Evolutionary conservation across 2,888 invertebrate species (phyloP), one percentile per base, ranked within the genome.

Genomic region (Agrilus biguttatus): DNA sequence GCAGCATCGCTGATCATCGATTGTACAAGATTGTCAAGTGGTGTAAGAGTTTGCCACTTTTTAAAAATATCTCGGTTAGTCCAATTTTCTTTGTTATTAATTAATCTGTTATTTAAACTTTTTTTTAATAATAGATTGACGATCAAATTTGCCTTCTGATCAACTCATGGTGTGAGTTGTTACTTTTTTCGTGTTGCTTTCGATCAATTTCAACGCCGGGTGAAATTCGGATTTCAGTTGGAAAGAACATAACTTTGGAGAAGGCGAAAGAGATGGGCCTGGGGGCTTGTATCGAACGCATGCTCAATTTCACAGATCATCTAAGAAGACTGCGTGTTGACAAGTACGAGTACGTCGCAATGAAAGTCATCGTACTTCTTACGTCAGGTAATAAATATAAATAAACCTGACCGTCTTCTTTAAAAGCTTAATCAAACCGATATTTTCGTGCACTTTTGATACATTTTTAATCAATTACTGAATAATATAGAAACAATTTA

Each of bases 1-100:
- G 90, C 72, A 87, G 88, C 62, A 91, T 92, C 47, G 95, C 95
- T 37, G 96, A 96, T 66, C 89, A 93, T 65, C 74, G 95, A 39
- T 76, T 96, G 14, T 96, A 95, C 65, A 92, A 95, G 72, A 92
- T 96, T 54, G 96, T 96, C 49, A 92, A 95, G 63, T 96, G 96
- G 96, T 95, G 95, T 71, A 90, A 96, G 66, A 93, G 92, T 65
- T 70, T 96, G 63, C 95, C 96, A 13, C 77, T 96, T 21, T 96
- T 96, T 65, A 91, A 93, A 64, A 90, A 92, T 67, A 93, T 96
- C 56, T 89, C 91, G 57, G 90, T 90, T 58, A 73, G 77, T 68
- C 8, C 42, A 10, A 10, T 28, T 28, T 5, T 43, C 13, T 13
- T 23, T 14, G 12, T 14, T 19, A 2, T 19, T 40, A 21, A 38